Evolutionary conservation across 2,797 vertebrate species (phyloP).

Genomic region (Spatula clypeata): DNA sequence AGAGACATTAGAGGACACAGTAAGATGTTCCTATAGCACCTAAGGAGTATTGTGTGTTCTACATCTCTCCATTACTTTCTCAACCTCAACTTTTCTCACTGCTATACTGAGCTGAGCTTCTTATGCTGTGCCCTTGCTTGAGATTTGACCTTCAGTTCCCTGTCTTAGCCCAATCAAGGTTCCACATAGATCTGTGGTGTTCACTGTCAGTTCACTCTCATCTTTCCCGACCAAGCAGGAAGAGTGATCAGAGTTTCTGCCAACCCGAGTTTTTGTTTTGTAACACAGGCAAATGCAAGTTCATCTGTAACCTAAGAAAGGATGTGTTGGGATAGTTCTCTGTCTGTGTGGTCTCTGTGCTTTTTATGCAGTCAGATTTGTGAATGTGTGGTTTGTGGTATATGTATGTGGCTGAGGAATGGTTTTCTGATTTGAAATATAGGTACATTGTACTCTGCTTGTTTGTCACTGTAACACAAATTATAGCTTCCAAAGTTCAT

Average conservation of each 20-base stretch:
- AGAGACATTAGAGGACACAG: not conserved
- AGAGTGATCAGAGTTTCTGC: not conserved
- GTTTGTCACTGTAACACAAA: not conserved
- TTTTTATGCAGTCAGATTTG: accelerated
- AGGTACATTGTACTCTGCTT: accelerated
- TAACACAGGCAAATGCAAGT: accelerated
- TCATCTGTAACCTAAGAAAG: not conserved
- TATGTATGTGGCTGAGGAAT: not conserved
- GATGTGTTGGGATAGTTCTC: not conserved
- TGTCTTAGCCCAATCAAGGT: accelerated
- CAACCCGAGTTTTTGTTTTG: accelerated
- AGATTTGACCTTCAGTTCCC: not conserved
- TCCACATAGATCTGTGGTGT: not conserved
- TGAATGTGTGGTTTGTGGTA: not conserved
- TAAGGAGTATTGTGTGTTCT: not conserved
- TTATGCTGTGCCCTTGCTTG: accelerated
- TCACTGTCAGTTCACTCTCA: not conserved
- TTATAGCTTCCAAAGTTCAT: not conserved
- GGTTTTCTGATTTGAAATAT: not conserved
- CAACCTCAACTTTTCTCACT: not conserved
- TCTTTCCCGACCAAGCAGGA: not conserved
- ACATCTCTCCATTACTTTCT: not conserved
- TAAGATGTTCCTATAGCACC: accelerated
- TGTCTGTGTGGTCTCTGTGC: not conserved
- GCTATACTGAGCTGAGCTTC: not conserved